Percentiles rank a stretch among this genome's conserved stretches.
Evolutionary conservation across 2,888 invertebrate species (phyloP).

Genomic region (Pecten maximus): DNA sequence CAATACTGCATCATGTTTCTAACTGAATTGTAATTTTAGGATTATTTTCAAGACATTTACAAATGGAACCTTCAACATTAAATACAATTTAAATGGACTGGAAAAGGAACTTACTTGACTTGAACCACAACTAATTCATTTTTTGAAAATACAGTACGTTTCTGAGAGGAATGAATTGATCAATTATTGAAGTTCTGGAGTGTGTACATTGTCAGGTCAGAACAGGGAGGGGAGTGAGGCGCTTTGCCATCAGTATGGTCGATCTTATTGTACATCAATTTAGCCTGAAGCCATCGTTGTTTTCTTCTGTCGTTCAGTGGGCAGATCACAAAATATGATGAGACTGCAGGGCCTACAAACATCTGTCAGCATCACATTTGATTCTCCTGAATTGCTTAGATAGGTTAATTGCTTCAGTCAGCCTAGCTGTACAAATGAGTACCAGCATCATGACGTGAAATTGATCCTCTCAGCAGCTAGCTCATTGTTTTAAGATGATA

Average conservation of each 20-base stretch:
- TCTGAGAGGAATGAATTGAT: not conserved
- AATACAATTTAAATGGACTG: not conserved
- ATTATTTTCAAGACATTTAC: not conserved
- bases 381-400: no score
- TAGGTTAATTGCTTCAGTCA: no score
- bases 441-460: not conserved
- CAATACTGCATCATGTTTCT: not conserved
- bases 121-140: not conserved
- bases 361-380: no score
- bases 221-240: not conserved
- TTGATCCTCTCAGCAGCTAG: no score
- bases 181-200: constrained; percentile 16
- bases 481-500: no score
- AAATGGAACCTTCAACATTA: not conserved
- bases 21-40: not conserved
- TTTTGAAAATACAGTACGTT: not conserved
- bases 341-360: not conserved
- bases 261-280: no score
- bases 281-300: not conserved
- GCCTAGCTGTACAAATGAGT: not conserved
- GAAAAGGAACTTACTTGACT: not conserved
- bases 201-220: not conserved
- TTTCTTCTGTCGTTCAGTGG: not conserved
- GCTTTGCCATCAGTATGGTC: not conserved
- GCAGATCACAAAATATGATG: not conserved